Conservation (phyloP, 2,888 invertebrate species). For the Andricus curvator region DNA sequence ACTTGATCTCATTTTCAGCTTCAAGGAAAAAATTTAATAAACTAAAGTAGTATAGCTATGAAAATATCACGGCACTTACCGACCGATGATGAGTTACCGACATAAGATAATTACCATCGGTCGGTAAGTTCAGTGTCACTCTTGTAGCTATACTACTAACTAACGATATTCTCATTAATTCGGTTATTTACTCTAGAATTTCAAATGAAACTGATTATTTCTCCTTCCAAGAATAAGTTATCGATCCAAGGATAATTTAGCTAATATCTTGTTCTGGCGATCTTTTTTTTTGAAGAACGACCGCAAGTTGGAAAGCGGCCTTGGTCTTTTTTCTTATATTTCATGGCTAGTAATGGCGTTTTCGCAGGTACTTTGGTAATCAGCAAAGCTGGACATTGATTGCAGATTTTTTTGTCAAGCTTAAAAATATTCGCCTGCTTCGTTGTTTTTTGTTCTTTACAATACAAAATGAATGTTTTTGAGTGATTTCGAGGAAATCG, state of each 20-base stretch:
- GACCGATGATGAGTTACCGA: too few relatives aligned
- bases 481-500: constrained; percentile 20
- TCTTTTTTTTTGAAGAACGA: not conserved
- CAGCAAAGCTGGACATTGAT: constrained; percentile 34
- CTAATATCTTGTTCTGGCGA: not conserved
- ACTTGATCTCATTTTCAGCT: not conserved
- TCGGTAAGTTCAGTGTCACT: too few relatives aligned
- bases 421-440: constrained; percentile 21
- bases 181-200: not conserved
- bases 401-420: not conserved
- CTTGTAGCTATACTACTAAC: not conserved
- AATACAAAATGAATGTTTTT: constrained; percentile 1
- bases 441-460: not conserved
- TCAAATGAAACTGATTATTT: not conserved
- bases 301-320: constrained; percentile 34
- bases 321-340: constrained; percentile 20
- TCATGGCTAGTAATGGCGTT: constrained; percentile 41
- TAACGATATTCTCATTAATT: not conserved
- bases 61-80: too few relatives aligned
- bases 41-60: not conserved
- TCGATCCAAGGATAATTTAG: not conserved
- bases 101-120: too few relatives aligned
- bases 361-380: constrained; percentile 42
- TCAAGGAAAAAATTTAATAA: not conserved
- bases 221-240: not conserved